Evolutionary conservation across 2,113 vertebrate species (phyloP).

Genomic region (Typhlomys cinereus): DNA sequence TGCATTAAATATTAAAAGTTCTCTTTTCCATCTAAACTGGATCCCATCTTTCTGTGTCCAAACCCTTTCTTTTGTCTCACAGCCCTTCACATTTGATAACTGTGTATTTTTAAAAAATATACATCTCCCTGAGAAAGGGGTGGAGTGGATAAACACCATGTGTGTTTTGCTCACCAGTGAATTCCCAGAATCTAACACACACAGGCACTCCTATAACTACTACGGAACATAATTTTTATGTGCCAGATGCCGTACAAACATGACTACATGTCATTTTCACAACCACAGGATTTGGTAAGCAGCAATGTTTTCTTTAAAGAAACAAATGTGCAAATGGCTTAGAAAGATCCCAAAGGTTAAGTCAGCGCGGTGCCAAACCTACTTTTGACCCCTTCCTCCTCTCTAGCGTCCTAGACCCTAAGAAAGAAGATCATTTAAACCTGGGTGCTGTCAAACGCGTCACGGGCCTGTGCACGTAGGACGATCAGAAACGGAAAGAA

Average conservation of each 20-base stretch:
- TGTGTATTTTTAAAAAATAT: neutral
- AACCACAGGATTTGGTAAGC: neutral
- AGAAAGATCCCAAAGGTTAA: neutral
- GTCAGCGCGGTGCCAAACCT: neutral
- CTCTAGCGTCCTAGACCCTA: neutral
- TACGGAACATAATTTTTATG: neutral
- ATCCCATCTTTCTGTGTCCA: neutral
- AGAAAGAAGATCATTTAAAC: too few relatives aligned
- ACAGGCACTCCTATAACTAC: neutral
- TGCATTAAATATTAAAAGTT: neutral
- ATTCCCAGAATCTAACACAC: neutral
- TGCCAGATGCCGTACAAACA: neutral
- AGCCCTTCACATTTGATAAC: neutral
- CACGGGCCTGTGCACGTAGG: neutral
- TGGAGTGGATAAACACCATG: neutral
- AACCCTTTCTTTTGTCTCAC: neutral
- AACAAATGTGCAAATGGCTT: neutral
- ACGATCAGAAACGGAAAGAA: neutral
- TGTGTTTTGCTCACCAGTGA: conserved; percentile 1
- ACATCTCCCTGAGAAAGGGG: neutral
- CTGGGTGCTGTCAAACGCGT: neutral
- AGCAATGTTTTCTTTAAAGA: neutral
- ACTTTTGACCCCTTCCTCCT: neutral
- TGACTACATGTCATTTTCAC: neutral
- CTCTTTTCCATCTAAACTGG: neutral